Evolutionary conservation across 2,888 invertebrate genomes (phyloP).

Genomic region (Crossocerus cetratus): DNA sequence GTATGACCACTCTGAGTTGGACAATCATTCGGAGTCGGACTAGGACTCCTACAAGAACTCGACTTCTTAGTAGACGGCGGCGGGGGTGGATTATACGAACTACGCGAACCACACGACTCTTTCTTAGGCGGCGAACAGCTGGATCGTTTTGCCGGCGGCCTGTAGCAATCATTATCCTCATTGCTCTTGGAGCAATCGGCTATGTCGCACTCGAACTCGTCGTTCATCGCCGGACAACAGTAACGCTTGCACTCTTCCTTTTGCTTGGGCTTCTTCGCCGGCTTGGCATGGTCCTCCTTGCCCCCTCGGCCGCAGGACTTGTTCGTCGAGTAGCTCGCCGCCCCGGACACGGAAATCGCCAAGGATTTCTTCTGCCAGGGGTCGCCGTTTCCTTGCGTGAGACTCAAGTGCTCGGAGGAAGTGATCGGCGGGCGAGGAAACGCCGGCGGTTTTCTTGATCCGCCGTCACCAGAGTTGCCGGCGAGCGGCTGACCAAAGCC

Average conservation of each 20-base stretch:
- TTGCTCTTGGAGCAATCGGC: not conserved
- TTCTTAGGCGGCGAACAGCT: not conserved
- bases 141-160: not conserved
- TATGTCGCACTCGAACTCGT: not conserved
- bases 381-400: not conserved
- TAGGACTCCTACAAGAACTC: too few species aligned
- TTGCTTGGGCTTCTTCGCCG: not conserved
- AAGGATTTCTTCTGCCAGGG: not conserved
- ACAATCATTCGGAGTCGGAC: too few species aligned
- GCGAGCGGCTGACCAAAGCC: not conserved
- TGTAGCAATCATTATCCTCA: not conserved
- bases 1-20: too few species aligned
- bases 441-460: slow-evolving; percentile 23
- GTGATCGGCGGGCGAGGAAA: slow-evolving; percentile 9
- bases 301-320: not conserved
- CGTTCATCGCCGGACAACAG: slow-evolving; percentile 37
- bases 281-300: not conserved
- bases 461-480: not conserved
- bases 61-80: not conserved
- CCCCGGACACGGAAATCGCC: slow-evolving; percentile 8
- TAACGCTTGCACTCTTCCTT: slow-evolving; percentile 33
- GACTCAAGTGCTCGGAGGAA: slow-evolving; percentile 23
- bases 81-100: too few species aligned
- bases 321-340: not conserved
- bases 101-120: not conserved